Base-by-base conservation (phyloP, 2,797 vertebrate species). In the Etheostoma nigrum region DNA sequence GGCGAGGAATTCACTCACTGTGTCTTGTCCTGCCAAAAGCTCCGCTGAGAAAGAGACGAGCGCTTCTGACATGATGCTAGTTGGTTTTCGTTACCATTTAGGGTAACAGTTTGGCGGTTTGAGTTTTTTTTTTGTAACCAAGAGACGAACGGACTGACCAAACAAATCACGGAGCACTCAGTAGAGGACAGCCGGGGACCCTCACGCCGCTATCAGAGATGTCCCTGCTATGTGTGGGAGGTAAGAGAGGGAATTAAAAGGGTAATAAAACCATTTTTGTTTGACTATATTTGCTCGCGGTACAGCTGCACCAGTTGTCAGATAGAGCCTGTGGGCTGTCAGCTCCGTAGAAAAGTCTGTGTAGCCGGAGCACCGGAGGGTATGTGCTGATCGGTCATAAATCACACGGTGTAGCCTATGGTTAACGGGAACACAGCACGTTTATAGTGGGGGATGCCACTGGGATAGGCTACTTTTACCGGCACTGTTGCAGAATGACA, bases 161-260 rank as follows among this genome's bases (percentile, higher is more conserved):
- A 84, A 85, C 86, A 86, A 88, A 92, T 86, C 92, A 81, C 89
- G 84, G 90, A 87, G 86, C 84, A 44, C 79, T 77, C 76, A 85
- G 86, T 55, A 86, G 89, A 92, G 88, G 92, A 94, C 93, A 91
- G 88, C 90, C 81, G 86, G 89, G 90, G 87, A 93, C 90, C 84
- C 90, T 83, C 86, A 72, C 87, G 23, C 85, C 83, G 86, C 83
- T 77, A 55, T 69, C 83, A 92, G 94, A 94, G 93, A 97, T 97
- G 97, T 97, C 97, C 92, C 95, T 97, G 88, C 95, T 97, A 45
- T 97, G 97, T 84, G 97, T 97, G 73, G 95, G 97, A 96, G 97
- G 97, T 97, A 94, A 93, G 95, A 78, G 79, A 72, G 12, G 30
- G 55, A 18, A 33, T 68, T 12, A 19, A 45, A 12, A 36, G 33